Evolutionary conservation across 2,797 vertebrate species (phyloP).

Genomic region (Amniataba percoides): DNA sequence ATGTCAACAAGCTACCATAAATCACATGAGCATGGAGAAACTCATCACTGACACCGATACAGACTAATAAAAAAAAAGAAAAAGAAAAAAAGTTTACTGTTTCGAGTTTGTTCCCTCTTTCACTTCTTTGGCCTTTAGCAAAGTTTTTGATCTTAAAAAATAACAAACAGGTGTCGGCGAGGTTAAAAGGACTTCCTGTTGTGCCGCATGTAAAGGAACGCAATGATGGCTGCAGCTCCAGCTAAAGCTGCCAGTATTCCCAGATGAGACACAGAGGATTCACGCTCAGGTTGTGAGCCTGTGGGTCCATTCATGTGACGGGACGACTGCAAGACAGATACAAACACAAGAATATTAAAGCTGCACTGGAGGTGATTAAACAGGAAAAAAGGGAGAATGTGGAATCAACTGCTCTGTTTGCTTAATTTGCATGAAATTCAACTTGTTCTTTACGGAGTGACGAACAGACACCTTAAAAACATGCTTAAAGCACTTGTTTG

Average conservation of each 20-base stretch:
- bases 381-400: neutral
- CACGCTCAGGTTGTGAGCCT: conserved; percentile 56
- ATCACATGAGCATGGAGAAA: conserved; percentile 48
- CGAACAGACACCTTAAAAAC: too few species aligned
- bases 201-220: conserved; percentile 70
- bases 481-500: neutral
- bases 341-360: neutral
- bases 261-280: conserved; percentile 45
- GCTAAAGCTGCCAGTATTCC: conserved; percentile 47
- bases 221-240: conserved; percentile 44
- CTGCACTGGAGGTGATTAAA: neutral
- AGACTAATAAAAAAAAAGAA: conserved; percentile 43
- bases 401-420: too few species aligned
- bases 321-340: conserved; percentile 65
- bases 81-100: conserved; percentile 43
- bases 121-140: conserved; percentile 75
- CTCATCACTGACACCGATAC: conserved; percentile 42
- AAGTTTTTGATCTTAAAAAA: conserved; percentile 72
- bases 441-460: neutral
- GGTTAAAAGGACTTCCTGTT: conserved; percentile 72
- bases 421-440: neutral
- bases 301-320: conserved; percentile 70
- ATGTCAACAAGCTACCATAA: conserved; percentile 62
- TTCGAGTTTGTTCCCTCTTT: conserved; percentile 52
- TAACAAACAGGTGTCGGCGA: conserved; percentile 20